Percentiles rank a stretch among this genome's conserved stretches.
phyloP scores from a whole-genome alignment of 2,113 vertebrate species.

The Herpailurus yagouaroundi region DNA sequence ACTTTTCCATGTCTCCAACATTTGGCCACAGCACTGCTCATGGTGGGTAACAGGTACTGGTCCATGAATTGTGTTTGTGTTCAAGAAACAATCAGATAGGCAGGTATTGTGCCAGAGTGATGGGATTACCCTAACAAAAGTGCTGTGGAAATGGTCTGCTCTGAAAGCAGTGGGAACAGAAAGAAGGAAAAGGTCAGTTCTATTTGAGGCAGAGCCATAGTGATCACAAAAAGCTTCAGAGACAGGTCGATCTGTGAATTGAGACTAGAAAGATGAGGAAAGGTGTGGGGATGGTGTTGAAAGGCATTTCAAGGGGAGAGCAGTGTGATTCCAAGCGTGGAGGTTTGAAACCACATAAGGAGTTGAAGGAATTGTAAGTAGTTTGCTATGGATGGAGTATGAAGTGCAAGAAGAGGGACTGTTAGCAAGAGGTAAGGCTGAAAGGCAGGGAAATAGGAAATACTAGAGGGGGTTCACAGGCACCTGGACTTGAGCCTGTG shows the following conservation, averaged over 20 bases:
- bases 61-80: neutral
- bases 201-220: neutral
- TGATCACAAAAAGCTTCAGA: neutral
- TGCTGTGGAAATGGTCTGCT: neutral
- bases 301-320: neutral
- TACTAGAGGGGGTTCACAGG: neutral
- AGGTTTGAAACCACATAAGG: neutral
- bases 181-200: neutral
- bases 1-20: neutral
- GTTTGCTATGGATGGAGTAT: neutral
- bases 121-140: neutral
- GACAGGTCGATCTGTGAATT: neutral
- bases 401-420: neutral
- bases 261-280: neutral
- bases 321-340: neutral
- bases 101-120: neutral
- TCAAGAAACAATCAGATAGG: neutral
- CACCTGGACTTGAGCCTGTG: neutral
- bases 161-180: neutral
- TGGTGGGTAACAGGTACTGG: no score
- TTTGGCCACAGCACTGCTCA: neutral
- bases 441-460: neutral
- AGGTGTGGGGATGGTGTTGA: neutral
- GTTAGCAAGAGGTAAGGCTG: neutral
- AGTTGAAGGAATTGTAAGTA: neutral